Evolutionary conservation across 2,888 invertebrate species (phyloP), one percentile per base, ranked within the genome.

Genomic region (Bruchidius siliquastri): DNA sequence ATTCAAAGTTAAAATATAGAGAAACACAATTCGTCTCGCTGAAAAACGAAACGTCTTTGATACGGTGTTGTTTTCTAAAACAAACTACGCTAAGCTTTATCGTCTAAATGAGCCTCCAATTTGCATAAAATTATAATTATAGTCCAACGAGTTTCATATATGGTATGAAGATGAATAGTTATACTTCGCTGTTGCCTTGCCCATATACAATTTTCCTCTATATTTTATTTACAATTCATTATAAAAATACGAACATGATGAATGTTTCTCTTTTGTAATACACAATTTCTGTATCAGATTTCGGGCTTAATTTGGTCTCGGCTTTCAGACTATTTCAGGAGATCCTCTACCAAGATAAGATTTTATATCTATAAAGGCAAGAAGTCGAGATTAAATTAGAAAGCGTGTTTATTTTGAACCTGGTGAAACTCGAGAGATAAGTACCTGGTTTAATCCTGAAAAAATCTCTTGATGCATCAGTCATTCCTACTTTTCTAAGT

Each of bases 101-200:
- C 49, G 73, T 73, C 70, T 70, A 75, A 77, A 77, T 74, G 73
- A 75, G 72, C 20, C 71, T 73, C 69, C 76, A 77, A 78, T 80
- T 80, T 80, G 78, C 80, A 79, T 80, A 78, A 72, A 75, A 76
- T 77, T 78, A 77, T 79, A 79, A 80, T 79, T 80, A 78, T 74
- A 75, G 74, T 71, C 76, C 76, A 74, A 69, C 75, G 72, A 71
- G 70, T 71, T 73, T 75, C 76, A 74, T 76, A 76, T 78, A 77
- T 73, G 78, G 77, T 75, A 77, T 70, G 74, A 78, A 80, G 79
- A 80, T 77, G 75, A 76, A 78, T 79, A 70, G 78, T 73, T 74
- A 22, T 73, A 70, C 72, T 0, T 71, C 21, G 21, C 67, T 22
- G 49, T 49, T 49, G 73, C 73, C 73, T 73, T 72, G 71, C 74